phyloP scores from a whole-genome alignment of 2,113 vertebrate genomes.

The Nettapus auritus region DNA sequence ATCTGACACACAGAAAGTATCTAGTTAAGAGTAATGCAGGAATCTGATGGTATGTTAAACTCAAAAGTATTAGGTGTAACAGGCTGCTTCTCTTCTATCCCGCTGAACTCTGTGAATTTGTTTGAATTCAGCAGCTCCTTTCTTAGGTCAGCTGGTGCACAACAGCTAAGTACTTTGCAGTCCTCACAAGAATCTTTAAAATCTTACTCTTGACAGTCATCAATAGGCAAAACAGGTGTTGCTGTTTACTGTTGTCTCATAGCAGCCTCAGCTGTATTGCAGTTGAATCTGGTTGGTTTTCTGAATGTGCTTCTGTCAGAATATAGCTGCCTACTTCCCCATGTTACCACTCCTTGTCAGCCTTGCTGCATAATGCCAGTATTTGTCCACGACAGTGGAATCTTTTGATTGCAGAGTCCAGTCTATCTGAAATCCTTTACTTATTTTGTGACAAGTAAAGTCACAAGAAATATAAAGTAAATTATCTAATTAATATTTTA shows the following conservation, averaged over 20 bases:
- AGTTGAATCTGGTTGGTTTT: background rate
- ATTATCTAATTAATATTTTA: background rate
- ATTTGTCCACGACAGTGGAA: background rate
- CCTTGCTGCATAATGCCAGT: background rate
- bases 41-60: slow-evolving; percentile 38
- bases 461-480: background rate
- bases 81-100: slow-evolving; percentile 28
- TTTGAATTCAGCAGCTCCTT: slow-evolving; percentile 61
- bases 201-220: background rate
- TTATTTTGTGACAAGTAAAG: background rate
- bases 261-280: background rate
- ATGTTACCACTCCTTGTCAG: background rate
- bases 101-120: slow-evolving; percentile 34
- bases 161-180: slow-evolving; percentile 27
- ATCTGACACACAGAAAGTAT: background rate
- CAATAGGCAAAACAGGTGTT: background rate
- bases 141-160: slow-evolving; percentile 29
- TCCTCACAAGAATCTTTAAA: slow-evolving; percentile 40
- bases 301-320: background rate
- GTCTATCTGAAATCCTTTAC: background rate
- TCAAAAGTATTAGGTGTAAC: slow-evolving; percentile 44
- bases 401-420: background rate
- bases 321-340: background rate
- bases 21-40: background rate
- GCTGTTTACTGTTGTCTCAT: background rate